Conservation (phyloP, 2,113 vertebrate species). For the Indicator maculatus region DNA sequence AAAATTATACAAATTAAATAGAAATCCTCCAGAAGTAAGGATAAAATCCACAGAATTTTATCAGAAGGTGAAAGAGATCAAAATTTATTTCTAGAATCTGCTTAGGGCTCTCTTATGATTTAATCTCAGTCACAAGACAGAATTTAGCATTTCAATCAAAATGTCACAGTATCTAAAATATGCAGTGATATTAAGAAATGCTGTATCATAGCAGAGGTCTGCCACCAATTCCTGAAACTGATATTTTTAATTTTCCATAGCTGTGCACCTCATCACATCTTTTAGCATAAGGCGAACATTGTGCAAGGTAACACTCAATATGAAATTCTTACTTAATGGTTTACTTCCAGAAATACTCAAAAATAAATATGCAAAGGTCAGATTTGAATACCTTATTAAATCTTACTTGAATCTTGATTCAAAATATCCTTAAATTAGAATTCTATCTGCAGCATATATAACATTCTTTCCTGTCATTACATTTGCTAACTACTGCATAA, state of each 20-base stretch:
- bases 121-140: not conserved
- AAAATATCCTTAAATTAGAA: slow-evolving; percentile 43
- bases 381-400: not conserved
- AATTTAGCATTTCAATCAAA: slow-evolving; percentile 20
- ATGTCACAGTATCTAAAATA: not conserved
- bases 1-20: not conserved
- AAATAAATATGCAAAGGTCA: slow-evolving; percentile 38
- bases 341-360: slow-evolving; percentile 3
- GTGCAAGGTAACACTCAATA: not conserved
- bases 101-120: not conserved
- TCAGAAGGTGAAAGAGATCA: not conserved
- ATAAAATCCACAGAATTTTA: not conserved
- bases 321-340: not conserved
- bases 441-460: slow-evolving; percentile 1
- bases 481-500: slow-evolving; percentile 42
- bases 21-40: not conserved
- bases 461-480: not conserved
- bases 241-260: not conserved
- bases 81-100: not conserved
- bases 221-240: not conserved
- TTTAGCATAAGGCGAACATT: not conserved
- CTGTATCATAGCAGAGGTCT: not conserved
- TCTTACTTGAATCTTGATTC: slow-evolving; percentile 7
- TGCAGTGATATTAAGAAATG: not conserved
- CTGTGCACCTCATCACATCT: not conserved